Evolutionary conservation across 2,888 invertebrate genomes (phyloP).

Genomic region (Pristionchus entomophagus): DNA sequence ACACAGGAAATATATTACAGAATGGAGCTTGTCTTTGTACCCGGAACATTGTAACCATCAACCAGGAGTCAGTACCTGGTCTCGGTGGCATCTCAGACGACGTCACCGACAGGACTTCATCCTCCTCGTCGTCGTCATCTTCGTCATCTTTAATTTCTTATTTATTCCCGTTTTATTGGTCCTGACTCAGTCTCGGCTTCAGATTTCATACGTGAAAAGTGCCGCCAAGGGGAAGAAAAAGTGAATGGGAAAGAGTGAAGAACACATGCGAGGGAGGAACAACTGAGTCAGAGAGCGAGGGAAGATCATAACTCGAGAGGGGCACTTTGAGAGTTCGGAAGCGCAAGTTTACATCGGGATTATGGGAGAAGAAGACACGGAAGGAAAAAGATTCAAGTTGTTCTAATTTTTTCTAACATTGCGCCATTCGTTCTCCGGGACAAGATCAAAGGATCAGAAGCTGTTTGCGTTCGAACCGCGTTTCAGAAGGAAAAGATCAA

Average conservation of each 20-base stretch:
- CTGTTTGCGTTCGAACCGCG: too few species aligned
- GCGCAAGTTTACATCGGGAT: conserved; percentile 7
- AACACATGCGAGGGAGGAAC: conserved; percentile 10
- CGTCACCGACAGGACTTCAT: conserved; percentile 16
- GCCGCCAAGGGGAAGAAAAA: background rate
- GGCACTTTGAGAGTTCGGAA: background rate
- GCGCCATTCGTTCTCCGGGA: too few species aligned
- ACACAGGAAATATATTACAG: too few species aligned
- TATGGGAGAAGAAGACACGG: too few species aligned
- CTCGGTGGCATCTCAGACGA: background rate
- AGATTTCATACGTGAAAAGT: background rate
- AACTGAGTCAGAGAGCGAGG: background rate
- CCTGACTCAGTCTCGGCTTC: background rate
- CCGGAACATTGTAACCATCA: too few species aligned
- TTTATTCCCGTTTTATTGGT: background rate
- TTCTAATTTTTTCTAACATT: too few species aligned
- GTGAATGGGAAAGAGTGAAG: background rate
- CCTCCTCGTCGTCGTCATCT: conserved; percentile 17
- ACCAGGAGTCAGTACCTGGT: background rate
- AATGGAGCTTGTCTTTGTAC: too few species aligned
- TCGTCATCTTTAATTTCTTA: background rate
- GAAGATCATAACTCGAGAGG: background rate
- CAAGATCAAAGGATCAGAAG: background rate
- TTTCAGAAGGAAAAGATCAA: background rate
- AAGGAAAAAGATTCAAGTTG: too few species aligned